Evolutionary conservation across 2,797 vertebrate species (phyloP).

Genomic region (Acropternis orthonyx): DNA sequence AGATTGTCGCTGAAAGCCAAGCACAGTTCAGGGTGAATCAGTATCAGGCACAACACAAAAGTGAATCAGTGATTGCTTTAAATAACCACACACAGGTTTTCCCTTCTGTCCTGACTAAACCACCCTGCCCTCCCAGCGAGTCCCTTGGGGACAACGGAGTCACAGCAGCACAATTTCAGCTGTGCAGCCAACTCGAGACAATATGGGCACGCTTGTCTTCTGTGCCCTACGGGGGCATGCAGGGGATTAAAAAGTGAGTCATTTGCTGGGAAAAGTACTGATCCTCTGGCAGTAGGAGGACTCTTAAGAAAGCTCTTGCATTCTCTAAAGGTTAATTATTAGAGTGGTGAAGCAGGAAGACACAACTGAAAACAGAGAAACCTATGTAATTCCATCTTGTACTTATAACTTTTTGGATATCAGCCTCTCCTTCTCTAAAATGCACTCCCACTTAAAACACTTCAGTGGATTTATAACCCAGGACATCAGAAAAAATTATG

Average conservation of each 20-base stretch:
- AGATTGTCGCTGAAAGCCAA: background rate
- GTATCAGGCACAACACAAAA: background rate
- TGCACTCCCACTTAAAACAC: background rate
- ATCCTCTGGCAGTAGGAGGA: background rate
- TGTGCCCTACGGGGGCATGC: background rate
- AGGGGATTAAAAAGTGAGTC: conserved; percentile 8
- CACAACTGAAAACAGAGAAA: background rate
- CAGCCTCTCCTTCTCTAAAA: background rate
- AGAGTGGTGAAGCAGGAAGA: background rate
- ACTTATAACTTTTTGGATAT: background rate
- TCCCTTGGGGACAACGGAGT: conserved; percentile 7
- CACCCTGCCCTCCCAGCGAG: background rate
- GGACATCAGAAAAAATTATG: background rate
- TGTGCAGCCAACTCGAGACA: background rate
- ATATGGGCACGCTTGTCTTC: background rate
- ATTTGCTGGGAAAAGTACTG: background rate
- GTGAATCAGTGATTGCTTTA: conserved; percentile 22
- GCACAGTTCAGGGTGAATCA: background rate
- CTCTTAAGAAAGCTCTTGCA: background rate
- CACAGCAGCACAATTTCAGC: background rate
- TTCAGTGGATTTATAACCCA: background rate
- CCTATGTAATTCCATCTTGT: background rate
- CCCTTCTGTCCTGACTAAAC: conserved; percentile 15
- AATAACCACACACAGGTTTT: background rate
- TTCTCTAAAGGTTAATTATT: background rate